A percentile compares a stretch with the other conserved stretches of the same genome.
These are phyloP conservation scores for Anagyrus pseudococci DNA, from an alignment of 2,888 invertebrate genomes.

Conservation along the genomic window DNA sequence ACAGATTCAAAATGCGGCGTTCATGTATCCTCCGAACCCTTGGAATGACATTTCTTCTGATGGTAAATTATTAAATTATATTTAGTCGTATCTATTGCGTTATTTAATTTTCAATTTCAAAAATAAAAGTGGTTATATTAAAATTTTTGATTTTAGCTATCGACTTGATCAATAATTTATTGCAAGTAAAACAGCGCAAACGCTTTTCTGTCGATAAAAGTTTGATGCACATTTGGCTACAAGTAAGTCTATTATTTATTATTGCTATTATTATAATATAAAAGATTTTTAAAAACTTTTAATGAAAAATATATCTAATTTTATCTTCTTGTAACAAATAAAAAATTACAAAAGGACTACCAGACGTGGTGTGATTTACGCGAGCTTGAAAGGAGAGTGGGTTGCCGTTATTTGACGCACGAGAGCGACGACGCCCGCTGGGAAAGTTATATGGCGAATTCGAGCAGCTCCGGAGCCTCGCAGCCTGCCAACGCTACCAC, in stretches of 20 bases:
- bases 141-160: slow-evolving; percentile 75
- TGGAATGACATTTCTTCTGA: slow-evolving; percentile 96
- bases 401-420: slow-evolving; percentile 85
- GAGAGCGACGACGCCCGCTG: slow-evolving; percentile 93
- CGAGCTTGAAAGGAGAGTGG: slow-evolving; percentile 78
- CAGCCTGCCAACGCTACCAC: slow-evolving; percentile 32
- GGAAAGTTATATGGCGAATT: slow-evolving; percentile 68
- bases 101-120: slow-evolving; percentile 7
- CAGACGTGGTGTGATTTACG: slow-evolving; percentile 95
- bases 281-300: no score
- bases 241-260: slow-evolving; percentile 68
- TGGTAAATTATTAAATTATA: slow-evolving; percentile 65
- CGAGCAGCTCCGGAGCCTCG: no score
- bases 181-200: slow-evolving; percentile 96
- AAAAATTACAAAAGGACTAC: slow-evolving; percentile 70
- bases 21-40: slow-evolving; percentile 98
- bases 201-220: slow-evolving; percentile 97
- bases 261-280: no score
- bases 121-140: not conserved
- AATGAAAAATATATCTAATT: not conserved
- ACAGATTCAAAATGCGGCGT: slow-evolving; percentile 99
- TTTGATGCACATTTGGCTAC: slow-evolving; percentile 93
- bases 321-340: slow-evolving; percentile 1
- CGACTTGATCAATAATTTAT: slow-evolving; percentile 95
- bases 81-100: not conserved